Conservation (phyloP, 2,113 vertebrate genomes). For the Brienomyrus longianalis region DNA sequence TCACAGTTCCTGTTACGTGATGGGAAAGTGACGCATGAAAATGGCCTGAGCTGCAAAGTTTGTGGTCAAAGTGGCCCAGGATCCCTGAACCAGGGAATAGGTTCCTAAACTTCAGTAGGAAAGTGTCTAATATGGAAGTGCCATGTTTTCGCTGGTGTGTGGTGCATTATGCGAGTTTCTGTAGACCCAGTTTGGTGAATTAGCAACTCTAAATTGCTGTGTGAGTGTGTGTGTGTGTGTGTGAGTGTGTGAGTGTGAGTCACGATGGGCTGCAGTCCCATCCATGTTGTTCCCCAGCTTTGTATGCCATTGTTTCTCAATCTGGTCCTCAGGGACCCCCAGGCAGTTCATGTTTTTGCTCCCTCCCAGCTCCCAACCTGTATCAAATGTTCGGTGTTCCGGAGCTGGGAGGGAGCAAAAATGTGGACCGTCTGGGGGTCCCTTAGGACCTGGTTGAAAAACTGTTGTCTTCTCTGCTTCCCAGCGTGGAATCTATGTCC, state of each 20-base stretch:
- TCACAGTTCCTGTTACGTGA: not conserved
- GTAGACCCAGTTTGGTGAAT: not conserved
- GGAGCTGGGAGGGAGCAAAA: too few relatives aligned
- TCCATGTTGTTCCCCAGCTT: not conserved
- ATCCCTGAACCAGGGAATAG: not conserved
- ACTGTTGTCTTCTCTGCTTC: not conserved
- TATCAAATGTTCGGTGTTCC: too few relatives aligned
- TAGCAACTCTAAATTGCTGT: not conserved
- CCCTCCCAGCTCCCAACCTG: too few relatives aligned
- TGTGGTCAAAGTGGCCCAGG: not conserved
- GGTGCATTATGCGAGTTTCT: not conserved
- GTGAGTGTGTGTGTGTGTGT: too few relatives aligned
- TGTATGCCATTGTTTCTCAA: not conserved
- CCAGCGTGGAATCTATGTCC: not conserved
- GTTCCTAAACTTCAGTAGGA: not conserved
- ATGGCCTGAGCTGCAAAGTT: not conserved
- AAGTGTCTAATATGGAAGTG: not conserved
- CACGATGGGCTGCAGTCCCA: not conserved
- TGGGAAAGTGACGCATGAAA: not conserved
- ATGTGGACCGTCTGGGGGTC: too few relatives aligned
- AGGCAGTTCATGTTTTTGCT: too few relatives aligned
- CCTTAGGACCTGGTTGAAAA: not conserved
- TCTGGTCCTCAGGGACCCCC: not conserved
- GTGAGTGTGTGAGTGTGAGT: too few relatives aligned
- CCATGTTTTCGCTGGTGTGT: not conserved